Conservation (phyloP, 1,140 invertebrate species). For the Macrobrachium rosenbergii region DNA sequence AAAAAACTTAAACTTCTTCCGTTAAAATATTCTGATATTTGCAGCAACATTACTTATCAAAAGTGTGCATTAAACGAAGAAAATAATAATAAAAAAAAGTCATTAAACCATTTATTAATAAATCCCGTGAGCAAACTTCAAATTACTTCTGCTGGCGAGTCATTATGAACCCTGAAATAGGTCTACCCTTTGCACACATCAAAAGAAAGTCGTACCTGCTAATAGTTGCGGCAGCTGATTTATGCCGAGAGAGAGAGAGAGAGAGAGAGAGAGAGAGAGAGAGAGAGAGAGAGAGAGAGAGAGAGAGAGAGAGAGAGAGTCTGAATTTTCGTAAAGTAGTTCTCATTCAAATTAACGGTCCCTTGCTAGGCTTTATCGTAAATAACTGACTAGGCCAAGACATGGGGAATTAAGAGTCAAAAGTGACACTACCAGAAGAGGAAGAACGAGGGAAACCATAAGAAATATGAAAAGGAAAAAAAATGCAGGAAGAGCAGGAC, state of each 20-base stretch:
- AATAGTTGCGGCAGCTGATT: not conserved
- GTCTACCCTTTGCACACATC: not conserved
- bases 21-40: too few species aligned
- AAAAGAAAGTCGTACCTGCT: conserved; percentile 8
- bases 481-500: not conserved
- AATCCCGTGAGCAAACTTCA: too few species aligned
- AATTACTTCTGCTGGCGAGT: not conserved
- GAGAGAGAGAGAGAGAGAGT: not conserved
- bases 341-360: too few species aligned
- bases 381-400: too few species aligned
- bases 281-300: not conserved
- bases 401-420: too few species aligned
- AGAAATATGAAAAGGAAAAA: not conserved
- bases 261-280: conserved; percentile 8
- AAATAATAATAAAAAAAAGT: too few species aligned
- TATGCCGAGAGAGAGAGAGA: not conserved
- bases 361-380: too few species aligned
- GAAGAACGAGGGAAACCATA: not conserved
- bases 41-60: too few species aligned
- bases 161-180: not conserved
- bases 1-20: too few species aligned
- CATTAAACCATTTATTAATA: too few species aligned
- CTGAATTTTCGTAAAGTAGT: too few species aligned
- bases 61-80: too few species aligned
- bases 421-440: not conserved